Base-by-base conservation (phyloP, 1,140 invertebrate genomes). In the Spodoptera litura region DNA sequence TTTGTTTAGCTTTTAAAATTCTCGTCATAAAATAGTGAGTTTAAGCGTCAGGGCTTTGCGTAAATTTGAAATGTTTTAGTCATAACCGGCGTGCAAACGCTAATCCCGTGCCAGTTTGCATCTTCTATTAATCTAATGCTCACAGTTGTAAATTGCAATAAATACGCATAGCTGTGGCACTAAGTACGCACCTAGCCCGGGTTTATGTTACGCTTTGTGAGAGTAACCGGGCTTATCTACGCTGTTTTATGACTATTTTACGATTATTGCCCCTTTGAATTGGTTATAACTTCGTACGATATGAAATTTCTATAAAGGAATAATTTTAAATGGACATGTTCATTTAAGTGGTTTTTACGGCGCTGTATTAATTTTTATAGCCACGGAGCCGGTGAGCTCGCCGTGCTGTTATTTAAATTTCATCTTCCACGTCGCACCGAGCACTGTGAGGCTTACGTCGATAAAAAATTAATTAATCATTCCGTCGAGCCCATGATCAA, bases 291-390 rank as follows among this genome's bases (percentile, higher is more conserved):
- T 89, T 86, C 83, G 83, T 88, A 87, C 85, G 92, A 93, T 93
- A 93, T 94, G 89, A 94, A 91, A 90, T 90, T 94, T 93, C 91
- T 94, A 90, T 91, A 92, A 87, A 91, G 84, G 87, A 87, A 90
- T 90, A 90, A 89, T 87, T 90, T 89, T 85, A 91, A 91, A 92
- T 89, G 85, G 86, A 92, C 88, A 89, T 91, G 89, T 93, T 92
- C 88, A 89, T 92, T 93, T 90, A 85, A 87, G 86, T 87, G 80
- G 74, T 83, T 86, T 89, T 87, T 87, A 89, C 84, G 76, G 83
- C 51, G 73, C 59, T 70, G 79, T 87, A 89, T 91, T 91, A 88
- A 91, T 89, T 89, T 91, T 91, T 88, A 91, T 88, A 68, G 85
- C 76, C 49, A 20, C 15, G 68, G 71, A 61, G 52, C 59, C 72